Conservation (phyloP, 2,113 vertebrate species). For the Phylloscopus trochiloides region DNA sequence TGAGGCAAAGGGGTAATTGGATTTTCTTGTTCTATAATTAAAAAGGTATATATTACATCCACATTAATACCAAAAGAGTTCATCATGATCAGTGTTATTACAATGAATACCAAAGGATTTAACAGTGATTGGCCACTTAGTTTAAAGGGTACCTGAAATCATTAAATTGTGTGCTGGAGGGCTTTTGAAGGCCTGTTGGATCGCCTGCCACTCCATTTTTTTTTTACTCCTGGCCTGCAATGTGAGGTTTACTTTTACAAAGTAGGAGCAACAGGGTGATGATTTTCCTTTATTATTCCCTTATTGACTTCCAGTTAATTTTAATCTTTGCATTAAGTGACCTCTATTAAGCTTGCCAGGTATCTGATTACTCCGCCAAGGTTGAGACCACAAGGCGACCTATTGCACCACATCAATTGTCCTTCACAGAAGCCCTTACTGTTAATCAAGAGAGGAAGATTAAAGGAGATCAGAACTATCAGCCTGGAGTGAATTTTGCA, state of each 20-base stretch:
- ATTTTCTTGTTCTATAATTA: slow-evolving; percentile 76
- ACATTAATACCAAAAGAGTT: slow-evolving; percentile 70
- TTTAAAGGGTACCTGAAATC: slow-evolving; percentile 72
- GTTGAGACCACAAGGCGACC: not conserved
- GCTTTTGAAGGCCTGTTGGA: slow-evolving; percentile 52
- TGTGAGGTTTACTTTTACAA: slow-evolving; percentile 46
- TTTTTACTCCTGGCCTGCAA: slow-evolving; percentile 18
- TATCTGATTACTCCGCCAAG: slow-evolving; percentile 44
- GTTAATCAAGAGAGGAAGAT: slow-evolving; percentile 62
- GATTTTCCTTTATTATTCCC: slow-evolving; percentile 65
- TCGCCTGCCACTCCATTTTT: not conserved
- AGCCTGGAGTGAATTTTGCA: not conserved
- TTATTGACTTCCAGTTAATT: slow-evolving; percentile 64
- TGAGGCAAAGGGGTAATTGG: slow-evolving; percentile 73
- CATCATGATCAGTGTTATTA: slow-evolving; percentile 71
- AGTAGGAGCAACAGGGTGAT: slow-evolving; percentile 46
- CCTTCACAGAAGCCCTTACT: slow-evolving; percentile 40
- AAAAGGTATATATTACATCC: slow-evolving; percentile 72
- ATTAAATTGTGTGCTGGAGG: slow-evolving; percentile 70
- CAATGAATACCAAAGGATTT: slow-evolving; percentile 69
- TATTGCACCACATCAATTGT: slow-evolving; percentile 23
- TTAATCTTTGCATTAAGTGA: slow-evolving; percentile 56
- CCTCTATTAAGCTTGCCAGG: slow-evolving; percentile 23
- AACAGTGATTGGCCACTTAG: slow-evolving; percentile 67
- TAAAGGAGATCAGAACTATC: slow-evolving; percentile 25